Evolutionary conservation across 2,797 vertebrate genomes (phyloP).

Genomic region (Chelmon rostratus): DNA sequence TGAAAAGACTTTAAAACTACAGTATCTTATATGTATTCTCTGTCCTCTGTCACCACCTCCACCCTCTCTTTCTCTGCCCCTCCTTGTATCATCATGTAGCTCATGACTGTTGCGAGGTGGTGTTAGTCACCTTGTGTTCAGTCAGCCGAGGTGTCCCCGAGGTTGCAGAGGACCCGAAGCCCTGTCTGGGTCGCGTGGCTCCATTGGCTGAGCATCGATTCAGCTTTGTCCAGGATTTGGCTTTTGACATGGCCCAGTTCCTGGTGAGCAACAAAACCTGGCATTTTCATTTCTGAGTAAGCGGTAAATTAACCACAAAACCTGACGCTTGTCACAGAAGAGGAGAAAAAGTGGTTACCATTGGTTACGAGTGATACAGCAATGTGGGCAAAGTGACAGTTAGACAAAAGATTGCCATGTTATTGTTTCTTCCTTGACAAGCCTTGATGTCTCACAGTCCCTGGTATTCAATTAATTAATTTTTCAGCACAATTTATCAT

Average conservation of each 20-base stretch:
- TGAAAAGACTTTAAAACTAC: neutral
- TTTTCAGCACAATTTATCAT: constrained; percentile 37
- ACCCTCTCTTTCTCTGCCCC: constrained; percentile 1
- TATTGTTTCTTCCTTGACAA: constrained; percentile 31
- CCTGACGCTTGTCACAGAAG: constrained; percentile 11
- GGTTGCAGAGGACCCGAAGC: constrained; percentile 76
- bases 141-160: constrained; percentile 77
- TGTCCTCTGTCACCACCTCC: neutral
- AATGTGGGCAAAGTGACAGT: constrained; percentile 33
- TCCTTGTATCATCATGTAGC: constrained; percentile 78
- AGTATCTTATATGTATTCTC: neutral
- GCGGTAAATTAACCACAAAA: constrained; percentile 12
- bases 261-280: constrained; percentile 82
- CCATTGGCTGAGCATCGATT: constrained; percentile 90
- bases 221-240: constrained; percentile 93
- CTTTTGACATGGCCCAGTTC: constrained; percentile 95
- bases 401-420: constrained; percentile 25
- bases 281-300: constrained; percentile 14
- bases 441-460: constrained; percentile 31
- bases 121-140: constrained; percentile 91
- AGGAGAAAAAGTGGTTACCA: constrained; percentile 21
- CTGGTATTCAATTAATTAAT: constrained; percentile 29
- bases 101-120: constrained; percentile 94
- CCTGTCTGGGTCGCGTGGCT: constrained; percentile 59
- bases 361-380: constrained; percentile 32